Evolutionary conservation across 2,888 invertebrate species (phyloP), one percentile per base, ranked within the genome.

Genomic region (Dryadula phaetusa): DNA sequence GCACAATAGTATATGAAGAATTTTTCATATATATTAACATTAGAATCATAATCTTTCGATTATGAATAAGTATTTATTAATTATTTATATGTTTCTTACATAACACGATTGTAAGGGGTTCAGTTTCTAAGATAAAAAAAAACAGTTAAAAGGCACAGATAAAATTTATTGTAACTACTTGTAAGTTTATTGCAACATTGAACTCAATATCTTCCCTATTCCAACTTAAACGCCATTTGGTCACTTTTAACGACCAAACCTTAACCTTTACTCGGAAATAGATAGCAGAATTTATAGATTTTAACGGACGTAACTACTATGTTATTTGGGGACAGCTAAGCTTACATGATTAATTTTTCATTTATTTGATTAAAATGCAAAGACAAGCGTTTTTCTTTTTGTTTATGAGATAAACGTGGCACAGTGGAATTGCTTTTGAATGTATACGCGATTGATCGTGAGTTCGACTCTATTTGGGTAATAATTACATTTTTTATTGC

Each of bases 231-330:
- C n/a, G n/a, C 40, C 56, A 56, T 56, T 56, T 54, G n/a, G 40
- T 10, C 2, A 56, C 56, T 56, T 40, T 40, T 22, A 56, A 56
- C 56, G 56, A 40, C 16, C 56, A 25, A 8, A 56, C 56, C 56
- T 56, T 56, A 37, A 56, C 56, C 56, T 56, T 56, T 56, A 16
- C 3, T 16, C 56, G 40, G 5, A 56, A 22, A 40, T 56, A 54
- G 54, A 37, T 20, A 56, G 40, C 25, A 16, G 5, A 25, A 56
- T 56, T 56, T 40, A 56, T 40, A 40, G 40, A 56, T 56, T 56
- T 40, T 56, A 56, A 40, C 22, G 4, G 14, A 25, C 56, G n/a
- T 22, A 10, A 40, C n/a, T 37, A 56, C n/a, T n/a, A n/a, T n/a
- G 40, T 56, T 40, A 4, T 56, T 40, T 56, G 4, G 22, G 8